Conservation (phyloP, 2,113 vertebrate species). For the Cromileptes altivelis region DNA sequence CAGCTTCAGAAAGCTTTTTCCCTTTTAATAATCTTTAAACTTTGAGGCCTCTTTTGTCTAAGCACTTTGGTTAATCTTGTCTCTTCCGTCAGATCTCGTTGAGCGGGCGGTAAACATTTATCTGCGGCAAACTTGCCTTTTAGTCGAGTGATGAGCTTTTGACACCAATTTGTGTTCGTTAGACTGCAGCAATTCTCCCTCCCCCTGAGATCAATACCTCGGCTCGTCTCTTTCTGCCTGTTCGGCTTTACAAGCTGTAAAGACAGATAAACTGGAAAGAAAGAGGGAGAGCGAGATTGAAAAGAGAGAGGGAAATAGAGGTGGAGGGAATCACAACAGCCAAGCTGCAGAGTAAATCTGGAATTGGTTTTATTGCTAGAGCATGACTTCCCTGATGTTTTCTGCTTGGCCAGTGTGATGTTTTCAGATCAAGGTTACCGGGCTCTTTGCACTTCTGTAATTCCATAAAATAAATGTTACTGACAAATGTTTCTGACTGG, state of each 20-base stretch:
- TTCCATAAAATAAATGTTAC: slow-evolving; percentile 17
- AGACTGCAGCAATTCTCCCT: slow-evolving; percentile 67
- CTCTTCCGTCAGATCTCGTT: slow-evolving; percentile 31
- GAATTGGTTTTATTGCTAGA: slow-evolving; percentile 75
- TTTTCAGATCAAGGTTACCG: slow-evolving; percentile 50
- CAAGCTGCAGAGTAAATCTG: slow-evolving; percentile 63
- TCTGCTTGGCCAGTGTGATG: slow-evolving; percentile 44
- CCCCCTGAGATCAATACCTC: slow-evolving; percentile 79
- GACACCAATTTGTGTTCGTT: slow-evolving; percentile 79
- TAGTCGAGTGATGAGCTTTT: slow-evolving; percentile 71
- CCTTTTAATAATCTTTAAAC: slow-evolving; percentile 47
- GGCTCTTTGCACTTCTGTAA: slow-evolving; percentile 25
- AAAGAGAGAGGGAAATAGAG: slow-evolving; percentile 48
- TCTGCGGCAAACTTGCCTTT: slow-evolving; percentile 65
- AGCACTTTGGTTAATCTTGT: slow-evolving; percentile 53
- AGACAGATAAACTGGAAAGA: slow-evolving; percentile 77
- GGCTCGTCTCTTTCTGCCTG: slow-evolving; percentile 71
- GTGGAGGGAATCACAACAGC: slow-evolving; percentile 64
- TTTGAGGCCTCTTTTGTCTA: slow-evolving; percentile 55
- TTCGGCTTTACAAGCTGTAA: slow-evolving; percentile 77
- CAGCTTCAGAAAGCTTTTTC: slow-evolving; percentile 28
- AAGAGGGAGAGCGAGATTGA: slow-evolving; percentile 56
- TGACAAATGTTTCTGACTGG: slow-evolving; percentile 4
- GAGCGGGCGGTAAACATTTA: slow-evolving; percentile 64
- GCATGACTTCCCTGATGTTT: slow-evolving; percentile 62